Evolutionary conservation across 2,113 vertebrate species (phyloP).

Genomic region (Amphiprion percula): DNA sequence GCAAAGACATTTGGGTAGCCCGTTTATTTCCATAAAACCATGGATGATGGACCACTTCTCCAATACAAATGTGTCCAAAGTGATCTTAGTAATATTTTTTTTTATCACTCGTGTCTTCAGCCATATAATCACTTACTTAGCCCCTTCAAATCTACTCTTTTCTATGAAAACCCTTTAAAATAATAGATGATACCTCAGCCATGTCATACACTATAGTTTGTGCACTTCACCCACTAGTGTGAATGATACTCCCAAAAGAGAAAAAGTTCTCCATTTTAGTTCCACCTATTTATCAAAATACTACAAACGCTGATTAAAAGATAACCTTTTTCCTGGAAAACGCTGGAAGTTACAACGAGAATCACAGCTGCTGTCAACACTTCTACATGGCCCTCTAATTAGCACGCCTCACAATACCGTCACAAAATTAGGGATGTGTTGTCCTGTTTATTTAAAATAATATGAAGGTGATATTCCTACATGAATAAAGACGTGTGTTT

Average conservation of each 20-base stretch:
- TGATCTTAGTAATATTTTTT: no score
- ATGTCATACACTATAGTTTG: no score
- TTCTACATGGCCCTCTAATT: conserved; percentile 45
- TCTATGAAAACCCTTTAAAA: no score
- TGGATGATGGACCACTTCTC: not conserved
- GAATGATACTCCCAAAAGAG: no score
- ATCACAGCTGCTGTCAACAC: not conserved
- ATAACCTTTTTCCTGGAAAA: not conserved
- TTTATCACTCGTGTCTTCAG: no score
- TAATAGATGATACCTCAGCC: no score
- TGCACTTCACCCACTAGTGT: no score
- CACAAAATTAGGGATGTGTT: not conserved
- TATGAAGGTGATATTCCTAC: no score
- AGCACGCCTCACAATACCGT: conserved; percentile 1
- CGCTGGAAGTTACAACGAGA: not conserved
- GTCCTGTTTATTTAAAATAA: not conserved
- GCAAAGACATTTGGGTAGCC: not conserved
- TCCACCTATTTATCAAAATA: no score
- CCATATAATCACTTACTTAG: no score
- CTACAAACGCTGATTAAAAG: not conserved
- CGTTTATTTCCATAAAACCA: not conserved
- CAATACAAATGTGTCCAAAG: not conserved
- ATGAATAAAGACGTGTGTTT: fast-evolving
- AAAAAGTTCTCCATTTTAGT: no score
- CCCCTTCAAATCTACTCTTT: no score